Conservation (phyloP, 2,888 invertebrate species). For the Volucella bombylans region DNA sequence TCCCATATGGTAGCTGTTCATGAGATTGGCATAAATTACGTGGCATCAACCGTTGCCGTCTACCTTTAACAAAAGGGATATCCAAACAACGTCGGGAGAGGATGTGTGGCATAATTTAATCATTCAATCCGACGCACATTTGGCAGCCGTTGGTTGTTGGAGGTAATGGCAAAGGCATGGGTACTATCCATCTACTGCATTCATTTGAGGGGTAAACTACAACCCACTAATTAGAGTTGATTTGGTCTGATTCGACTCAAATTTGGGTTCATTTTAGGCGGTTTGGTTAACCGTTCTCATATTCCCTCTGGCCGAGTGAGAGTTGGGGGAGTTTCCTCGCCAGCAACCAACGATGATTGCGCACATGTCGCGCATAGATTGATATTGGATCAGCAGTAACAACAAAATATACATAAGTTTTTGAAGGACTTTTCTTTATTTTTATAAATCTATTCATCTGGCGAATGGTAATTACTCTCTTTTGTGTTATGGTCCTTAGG, state of each 20-base stretch:
- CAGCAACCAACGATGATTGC: constrained; percentile 49
- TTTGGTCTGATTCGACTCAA: too few species aligned
- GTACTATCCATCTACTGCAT: not conserved
- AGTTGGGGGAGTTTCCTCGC: constrained; percentile 14
- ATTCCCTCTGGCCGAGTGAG: not conserved
- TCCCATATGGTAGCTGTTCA: not conserved
- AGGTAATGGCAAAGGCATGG: too few species aligned
- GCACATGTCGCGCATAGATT: constrained; percentile 19
- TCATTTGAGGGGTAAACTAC: not conserved
- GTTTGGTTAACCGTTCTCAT: constrained; percentile 20
- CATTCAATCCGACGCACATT: constrained; percentile 21
- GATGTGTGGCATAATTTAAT: constrained; percentile 15
- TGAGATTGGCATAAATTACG: constrained; percentile 46
- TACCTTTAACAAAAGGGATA: constrained; percentile 8
- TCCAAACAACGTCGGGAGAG: not conserved
- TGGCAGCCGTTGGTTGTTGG: not conserved
- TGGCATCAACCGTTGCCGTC: not conserved
- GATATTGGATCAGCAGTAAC: constrained; percentile 44
- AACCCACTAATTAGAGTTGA: too few species aligned
- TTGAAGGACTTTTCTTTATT: not conserved
- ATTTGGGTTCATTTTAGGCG: too few species aligned
- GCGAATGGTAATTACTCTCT: constrained; percentile 30
- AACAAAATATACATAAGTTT: constrained; percentile 38
- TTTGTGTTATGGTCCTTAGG: constrained; percentile 16
- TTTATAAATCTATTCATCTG: constrained; percentile 25